Percentiles rank a stretch among this genome's conserved stretches.
Evolutionary conservation across 1,140 invertebrate genomes (phyloP).

Genomic region (Calliphora vicina): DNA sequence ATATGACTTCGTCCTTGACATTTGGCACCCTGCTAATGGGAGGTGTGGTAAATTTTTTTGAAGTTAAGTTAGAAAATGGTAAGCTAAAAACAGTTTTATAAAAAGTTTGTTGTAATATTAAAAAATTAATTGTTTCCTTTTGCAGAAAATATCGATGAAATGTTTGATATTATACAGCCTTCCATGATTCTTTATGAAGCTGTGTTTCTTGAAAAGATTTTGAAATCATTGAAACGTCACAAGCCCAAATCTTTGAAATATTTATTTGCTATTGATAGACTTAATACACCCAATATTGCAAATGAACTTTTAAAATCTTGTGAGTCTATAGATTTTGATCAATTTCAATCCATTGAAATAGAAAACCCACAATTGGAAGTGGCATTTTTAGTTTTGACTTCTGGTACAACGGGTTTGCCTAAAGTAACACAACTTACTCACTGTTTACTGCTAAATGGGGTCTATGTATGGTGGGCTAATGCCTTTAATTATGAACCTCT

Average conservation of each 20-base stretch:
- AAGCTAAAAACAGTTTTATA: background rate
- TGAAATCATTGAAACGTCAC: background rate
- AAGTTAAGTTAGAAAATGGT: background rate
- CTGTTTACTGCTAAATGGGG: background rate
- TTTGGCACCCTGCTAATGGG: background rate
- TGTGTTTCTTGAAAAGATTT: background rate
- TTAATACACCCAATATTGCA: background rate
- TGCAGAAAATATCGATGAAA: background rate
- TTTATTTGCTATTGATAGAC: background rate
- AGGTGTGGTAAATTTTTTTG: conserved; percentile 17
- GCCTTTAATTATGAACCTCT: background rate
- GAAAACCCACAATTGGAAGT: background rate
- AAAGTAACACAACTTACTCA: conserved; percentile 13
- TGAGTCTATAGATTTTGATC: background rate
- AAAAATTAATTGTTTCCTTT: background rate
- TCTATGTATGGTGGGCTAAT: conserved; percentile 16
- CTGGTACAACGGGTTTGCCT: background rate
- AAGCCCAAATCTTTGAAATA: background rate
- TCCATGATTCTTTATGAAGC: conserved; percentile 22
- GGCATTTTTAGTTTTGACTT: conserved; percentile 12
- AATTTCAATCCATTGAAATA: background rate
- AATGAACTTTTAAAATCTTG: background rate
- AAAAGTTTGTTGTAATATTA: background rate
- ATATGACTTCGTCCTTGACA: background rate
- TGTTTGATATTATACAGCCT: background rate